Evolutionary conservation across 1,140 invertebrate genomes (phyloP), one percentile per base, ranked within the genome.

Genomic region (Drosophila trapezifrons): DNA sequence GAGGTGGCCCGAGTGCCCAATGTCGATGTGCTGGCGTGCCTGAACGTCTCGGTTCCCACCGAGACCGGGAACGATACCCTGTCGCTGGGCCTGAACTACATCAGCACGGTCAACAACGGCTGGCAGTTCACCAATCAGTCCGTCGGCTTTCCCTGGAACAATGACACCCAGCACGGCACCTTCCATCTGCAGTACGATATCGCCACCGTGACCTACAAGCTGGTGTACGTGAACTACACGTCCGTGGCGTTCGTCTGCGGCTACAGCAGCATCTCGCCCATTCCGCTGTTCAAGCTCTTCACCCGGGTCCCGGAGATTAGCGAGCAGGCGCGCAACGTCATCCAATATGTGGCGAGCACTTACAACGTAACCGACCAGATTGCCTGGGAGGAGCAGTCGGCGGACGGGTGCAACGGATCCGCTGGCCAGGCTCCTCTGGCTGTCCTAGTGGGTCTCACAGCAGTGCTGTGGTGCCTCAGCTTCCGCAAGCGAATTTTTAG

Each of bases 261-360:
- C 20, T 85, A 60, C 25, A 45, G 60, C 3, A 52, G 17, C 25
- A 45, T 71, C 3, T 80, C 74, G 8, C 77, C 81, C 3, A 45
- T 78, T 17, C 81, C 81, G 8, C 52, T 85, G 10, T 60, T 78
- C 8, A 85, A 85, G 54, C 27, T 85, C 9, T 52, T 85, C 9
- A 47, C 81, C 2, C 60, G 81, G 1, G 4, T 47, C 8, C 76
- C 64, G 5, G 20, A 66, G 29, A 6, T 85, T 4, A 29, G 37
- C 43, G 29, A 27, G 12, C 10, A 3, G 10, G 6, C 7, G 1
- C 55, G 40, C 1, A n/a, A 40, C 6, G 3, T 10, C 0, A 42
- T 76, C 5, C 10, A 59, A 17, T 7, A 5, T 0, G 2, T 22
- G 7, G 42, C 64, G 8, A 47, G 63, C n/a, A 3, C 27, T 1